These are phyloP conservation scores for Lampris incognitus DNA, from an alignment of 2,113 vertebrate species.

Conservation along the genomic window DNA sequence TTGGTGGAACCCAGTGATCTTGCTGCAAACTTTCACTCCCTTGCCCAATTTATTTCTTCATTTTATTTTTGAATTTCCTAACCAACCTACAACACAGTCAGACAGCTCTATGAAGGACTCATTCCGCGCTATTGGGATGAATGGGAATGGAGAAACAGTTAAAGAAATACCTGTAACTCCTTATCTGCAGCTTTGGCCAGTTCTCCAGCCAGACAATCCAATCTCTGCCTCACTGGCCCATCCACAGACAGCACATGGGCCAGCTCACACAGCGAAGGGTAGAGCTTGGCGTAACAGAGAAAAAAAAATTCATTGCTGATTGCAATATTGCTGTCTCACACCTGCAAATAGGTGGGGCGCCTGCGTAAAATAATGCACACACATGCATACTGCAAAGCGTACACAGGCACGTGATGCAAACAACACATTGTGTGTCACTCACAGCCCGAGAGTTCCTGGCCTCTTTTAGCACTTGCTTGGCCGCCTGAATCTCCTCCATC, in stretches of 20 bases:
- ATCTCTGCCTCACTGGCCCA: conserved; percentile 88
- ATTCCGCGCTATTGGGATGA: too few relatives aligned
- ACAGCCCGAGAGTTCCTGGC: conserved; percentile 92
- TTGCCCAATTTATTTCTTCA: too few relatives aligned
- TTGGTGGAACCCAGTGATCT: too few relatives aligned
- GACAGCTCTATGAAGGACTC: too few relatives aligned
- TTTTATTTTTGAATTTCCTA: too few relatives aligned
- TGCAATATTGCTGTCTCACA: neutral
- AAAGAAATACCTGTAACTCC: conserved; percentile 87
- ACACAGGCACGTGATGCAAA: neutral
- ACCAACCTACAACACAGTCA: too few relatives aligned
- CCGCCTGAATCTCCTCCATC: conserved; percentile 87
- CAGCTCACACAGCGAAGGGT: conserved; percentile 91
- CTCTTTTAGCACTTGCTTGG: conserved; percentile 90
- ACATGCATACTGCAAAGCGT: neutral
- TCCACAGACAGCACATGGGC: conserved; percentile 90
- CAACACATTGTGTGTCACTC: conserved; percentile 64
- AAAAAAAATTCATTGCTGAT: neutral
- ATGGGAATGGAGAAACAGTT: too few relatives aligned
- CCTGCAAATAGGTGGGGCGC: neutral
- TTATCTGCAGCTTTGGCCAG: conserved; percentile 93
- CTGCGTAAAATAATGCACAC: neutral
- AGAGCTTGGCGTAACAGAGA: conserved; percentile 78
- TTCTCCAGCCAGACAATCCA: conserved; percentile 90
- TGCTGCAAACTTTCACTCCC: too few relatives aligned